Base-by-base conservation (phyloP, 2,888 invertebrate species). In the Calameuta idolon region DNA sequence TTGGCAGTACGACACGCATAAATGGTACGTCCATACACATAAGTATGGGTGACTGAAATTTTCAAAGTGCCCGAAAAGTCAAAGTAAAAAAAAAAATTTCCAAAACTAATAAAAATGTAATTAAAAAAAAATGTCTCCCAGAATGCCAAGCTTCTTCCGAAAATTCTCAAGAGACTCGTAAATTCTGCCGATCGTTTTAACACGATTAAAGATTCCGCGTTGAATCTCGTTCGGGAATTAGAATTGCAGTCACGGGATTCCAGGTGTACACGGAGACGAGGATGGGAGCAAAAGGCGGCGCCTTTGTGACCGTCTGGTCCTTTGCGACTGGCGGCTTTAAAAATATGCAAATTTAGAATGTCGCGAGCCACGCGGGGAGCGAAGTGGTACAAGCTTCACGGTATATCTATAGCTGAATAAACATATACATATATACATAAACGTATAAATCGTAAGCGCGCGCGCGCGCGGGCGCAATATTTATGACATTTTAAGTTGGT, bases 401-500 rank as follows among this genome's bases (percentile, higher is more conserved):
- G n/a, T 40, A 40, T 40, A 40, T 2, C 40, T 40, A 40, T 40
- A 40, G 15, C 40, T 5, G 1, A 15, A 40, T 1, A 5, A 40
- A 1, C 4, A 1, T 40, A 40, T 40, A 40, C 40, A 40, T 12
- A 30, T 30, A 69, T 30, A 69, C 69, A 33, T 30, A 4, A 31
- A 0, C 30, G 69, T 33, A 15, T 12, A 40, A 40, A 40, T 40
- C 35, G 75, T 69, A 71, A 75, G 75, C 75, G 74, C 69, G 75
- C 35, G 74, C 69, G 75, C 35, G 74, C 74, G 75, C 75, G 77
- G 34, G 75, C 69, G 75, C 75, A 74, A 77, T 77, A 77, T 77
- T 77, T 77, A 77, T 77, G 75, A 77, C 69, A 69, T 77, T 77
- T 77, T 75, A 77, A 77, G 77, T 75, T 69, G 69, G 69, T 75